Percentiles rank a stretch among this genome's conserved stretches.
Evolutionary conservation across 1,140 invertebrate species (phyloP).

Genomic region (Heliconius nattereri): DNA sequence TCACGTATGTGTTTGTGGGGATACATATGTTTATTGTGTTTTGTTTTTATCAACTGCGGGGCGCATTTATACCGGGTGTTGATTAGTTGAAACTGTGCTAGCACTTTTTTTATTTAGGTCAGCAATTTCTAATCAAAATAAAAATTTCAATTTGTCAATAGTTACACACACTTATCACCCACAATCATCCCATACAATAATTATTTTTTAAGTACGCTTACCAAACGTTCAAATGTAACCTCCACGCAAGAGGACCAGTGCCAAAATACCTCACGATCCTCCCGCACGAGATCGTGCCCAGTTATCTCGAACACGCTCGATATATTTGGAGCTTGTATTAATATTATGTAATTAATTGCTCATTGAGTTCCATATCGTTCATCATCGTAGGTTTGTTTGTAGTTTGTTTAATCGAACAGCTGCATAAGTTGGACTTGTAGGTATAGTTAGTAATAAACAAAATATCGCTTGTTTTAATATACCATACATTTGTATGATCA

Average conservation of each 20-base stretch:
- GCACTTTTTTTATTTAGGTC: too few relatives aligned
- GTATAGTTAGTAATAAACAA: neutral
- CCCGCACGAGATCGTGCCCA: neutral
- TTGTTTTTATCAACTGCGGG: too few relatives aligned
- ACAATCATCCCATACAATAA: neutral
- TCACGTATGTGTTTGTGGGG: slow-evolving; percentile 1
- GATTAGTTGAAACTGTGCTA: too few relatives aligned
- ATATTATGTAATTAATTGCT: slow-evolving; percentile 11
- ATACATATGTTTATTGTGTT: neutral
- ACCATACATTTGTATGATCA: neutral
- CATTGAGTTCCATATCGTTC: neutral
- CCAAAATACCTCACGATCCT: neutral
- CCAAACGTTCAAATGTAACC: neutral
- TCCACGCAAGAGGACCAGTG: neutral
- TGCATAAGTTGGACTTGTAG: neutral
- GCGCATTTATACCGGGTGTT: too few relatives aligned
- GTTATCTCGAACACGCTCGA: slow-evolving; percentile 5
- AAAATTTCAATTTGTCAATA: too few relatives aligned
- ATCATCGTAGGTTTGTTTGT: neutral
- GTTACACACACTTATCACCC: too few relatives aligned
- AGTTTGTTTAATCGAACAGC: neutral
- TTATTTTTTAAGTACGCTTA: neutral
- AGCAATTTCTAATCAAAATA: too few relatives aligned
- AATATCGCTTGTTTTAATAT: neutral
- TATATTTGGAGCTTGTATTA: neutral